phyloP scores from a whole-genome alignment of 1,140 invertebrate genomes.

The Cryptotermes secundus region DNA sequence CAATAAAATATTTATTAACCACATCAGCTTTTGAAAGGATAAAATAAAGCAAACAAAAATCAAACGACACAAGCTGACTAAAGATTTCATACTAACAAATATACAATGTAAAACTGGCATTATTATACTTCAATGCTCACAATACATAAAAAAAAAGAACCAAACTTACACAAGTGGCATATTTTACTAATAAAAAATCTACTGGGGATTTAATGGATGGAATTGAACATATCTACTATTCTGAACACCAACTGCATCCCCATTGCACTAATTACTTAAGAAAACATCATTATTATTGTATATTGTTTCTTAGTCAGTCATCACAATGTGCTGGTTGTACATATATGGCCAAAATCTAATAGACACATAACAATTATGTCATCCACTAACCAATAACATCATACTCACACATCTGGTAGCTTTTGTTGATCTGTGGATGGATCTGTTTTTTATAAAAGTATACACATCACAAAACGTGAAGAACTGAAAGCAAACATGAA shows the following conservation, averaged over 20 bases:
- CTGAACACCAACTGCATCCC: background rate
- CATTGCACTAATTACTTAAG: background rate
- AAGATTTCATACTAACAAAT: background rate
- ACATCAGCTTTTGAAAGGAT: background rate
- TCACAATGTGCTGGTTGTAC: background rate
- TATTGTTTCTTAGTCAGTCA: background rate
- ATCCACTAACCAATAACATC: conserved; percentile 2
- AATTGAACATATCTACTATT: background rate
- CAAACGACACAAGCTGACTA: background rate
- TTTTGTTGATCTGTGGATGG: background rate
- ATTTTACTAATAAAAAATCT: background rate
- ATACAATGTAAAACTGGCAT: background rate
- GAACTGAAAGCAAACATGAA: conserved; percentile 5
- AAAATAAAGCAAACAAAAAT: background rate
- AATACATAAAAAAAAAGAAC: background rate
- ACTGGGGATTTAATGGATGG: conserved; percentile 15
- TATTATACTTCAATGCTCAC: background rate
- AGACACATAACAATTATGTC: background rate
- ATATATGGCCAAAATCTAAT: background rate
- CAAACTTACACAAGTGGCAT: background rate
- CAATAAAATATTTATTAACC: background rate
- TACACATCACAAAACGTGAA: background rate
- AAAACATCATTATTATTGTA: background rate
- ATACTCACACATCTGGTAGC: background rate
- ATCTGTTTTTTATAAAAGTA: background rate